Evolutionary conservation across 2,888 invertebrate species (phyloP).

Genomic region (Scaptodrosophila latifasciaeformis): DNA sequence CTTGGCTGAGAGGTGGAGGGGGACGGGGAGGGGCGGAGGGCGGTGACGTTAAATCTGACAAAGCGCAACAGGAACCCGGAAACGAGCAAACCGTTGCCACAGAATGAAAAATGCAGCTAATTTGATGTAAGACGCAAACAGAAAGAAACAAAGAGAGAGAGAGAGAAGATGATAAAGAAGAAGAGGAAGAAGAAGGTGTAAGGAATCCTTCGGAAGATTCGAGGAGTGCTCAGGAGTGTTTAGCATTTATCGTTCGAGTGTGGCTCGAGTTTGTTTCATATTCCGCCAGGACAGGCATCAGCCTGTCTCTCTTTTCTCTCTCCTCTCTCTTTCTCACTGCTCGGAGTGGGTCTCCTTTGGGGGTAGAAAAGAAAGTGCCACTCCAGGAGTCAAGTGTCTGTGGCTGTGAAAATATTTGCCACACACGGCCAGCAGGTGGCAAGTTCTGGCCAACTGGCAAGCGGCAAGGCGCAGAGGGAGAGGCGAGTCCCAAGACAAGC

Average conservation of each 20-base stretch:
- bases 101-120: conserved; percentile 28
- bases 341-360: too few relatives aligned
- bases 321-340: neutral
- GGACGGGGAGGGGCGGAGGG: too few relatives aligned
- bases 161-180: neutral
- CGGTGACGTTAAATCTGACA: too few relatives aligned
- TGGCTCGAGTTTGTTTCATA: neutral
- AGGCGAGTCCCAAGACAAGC: conserved; percentile 7
- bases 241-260: conserved; percentile 24
- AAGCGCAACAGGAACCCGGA: conserved; percentile 17
- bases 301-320: neutral
- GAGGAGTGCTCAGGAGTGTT: neutral
- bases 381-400: conserved; percentile 67
- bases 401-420: conserved; percentile 42
- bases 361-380: conserved; percentile 46
- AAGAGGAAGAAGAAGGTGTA: too few relatives aligned
- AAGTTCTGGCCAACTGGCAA: neutral
- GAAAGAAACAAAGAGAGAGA: neutral
- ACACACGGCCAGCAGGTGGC: neutral
- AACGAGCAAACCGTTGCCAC: neutral
- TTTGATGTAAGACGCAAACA: conserved; percentile 20
- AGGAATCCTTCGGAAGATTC: too few relatives aligned
- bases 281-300: neutral
- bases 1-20: too few relatives aligned
- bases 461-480: neutral